Evolutionary conservation across 2,113 vertebrate species (phyloP).

Genomic region (Empidonax alnorum): DNA sequence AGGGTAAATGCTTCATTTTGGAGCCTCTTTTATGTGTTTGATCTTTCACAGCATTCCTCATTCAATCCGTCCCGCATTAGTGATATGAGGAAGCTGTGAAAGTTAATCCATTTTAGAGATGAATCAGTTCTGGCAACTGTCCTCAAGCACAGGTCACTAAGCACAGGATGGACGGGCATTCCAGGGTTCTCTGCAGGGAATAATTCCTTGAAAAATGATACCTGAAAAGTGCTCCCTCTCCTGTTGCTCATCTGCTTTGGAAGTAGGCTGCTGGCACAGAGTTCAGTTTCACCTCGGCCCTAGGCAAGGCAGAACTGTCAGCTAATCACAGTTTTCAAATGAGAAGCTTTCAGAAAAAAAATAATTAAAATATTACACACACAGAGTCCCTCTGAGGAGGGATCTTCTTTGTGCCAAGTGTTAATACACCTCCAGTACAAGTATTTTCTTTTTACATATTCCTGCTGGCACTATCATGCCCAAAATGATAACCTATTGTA

Average conservation of each 20-base stretch:
- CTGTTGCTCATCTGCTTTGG: neutral
- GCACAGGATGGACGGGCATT: neutral
- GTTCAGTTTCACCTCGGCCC: neutral
- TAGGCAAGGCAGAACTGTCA: slow-evolving; percentile 13
- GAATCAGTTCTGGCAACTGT: neutral
- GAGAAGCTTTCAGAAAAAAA: neutral
- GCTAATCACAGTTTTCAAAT: neutral
- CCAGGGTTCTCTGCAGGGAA: neutral
- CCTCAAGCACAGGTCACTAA: slow-evolving; percentile 6
- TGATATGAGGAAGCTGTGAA: neutral
- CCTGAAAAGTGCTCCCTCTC: neutral
- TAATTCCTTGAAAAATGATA: neutral
- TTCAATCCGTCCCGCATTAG: neutral
- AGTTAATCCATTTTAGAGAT: slow-evolving; percentile 17
- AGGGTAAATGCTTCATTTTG: neutral
- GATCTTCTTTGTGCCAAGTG: neutral
- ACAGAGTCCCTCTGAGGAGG: neutral
- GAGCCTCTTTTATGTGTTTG: neutral
- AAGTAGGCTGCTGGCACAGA: neutral
- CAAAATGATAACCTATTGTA: neutral
- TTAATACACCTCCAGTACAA: neutral
- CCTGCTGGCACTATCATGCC: neutral
- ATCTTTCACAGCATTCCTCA: neutral
- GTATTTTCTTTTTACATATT: neutral
- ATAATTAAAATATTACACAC: neutral